Evolutionary conservation across 1,140 invertebrate species (phyloP), one percentile per base, ranked within the genome.

Genomic region (Periplaneta americana): DNA sequence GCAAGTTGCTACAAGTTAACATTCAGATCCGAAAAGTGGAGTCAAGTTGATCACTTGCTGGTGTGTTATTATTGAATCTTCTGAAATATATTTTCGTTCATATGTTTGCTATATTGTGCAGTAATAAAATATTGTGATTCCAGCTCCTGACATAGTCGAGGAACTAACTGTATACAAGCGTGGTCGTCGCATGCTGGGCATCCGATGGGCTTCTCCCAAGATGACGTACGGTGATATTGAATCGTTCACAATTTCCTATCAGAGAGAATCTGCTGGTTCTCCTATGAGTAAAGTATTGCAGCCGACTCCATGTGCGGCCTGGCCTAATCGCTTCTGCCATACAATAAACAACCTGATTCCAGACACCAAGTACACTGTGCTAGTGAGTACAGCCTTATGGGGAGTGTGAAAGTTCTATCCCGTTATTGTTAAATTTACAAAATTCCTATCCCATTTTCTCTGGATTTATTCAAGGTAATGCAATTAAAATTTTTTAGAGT

Each of bases 101-200:
- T n/a, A n/a, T n/a, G n/a, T n/a, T n/a, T n/a, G n/a, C n/a, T n/a
- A n/a, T n/a, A n/a, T n/a, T n/a, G n/a, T n/a, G n/a, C n/a, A n/a
- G n/a, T n/a, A n/a, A n/a, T n/a, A n/a, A n/a, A n/a, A n/a, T n/a
- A n/a, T n/a, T n/a, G n/a, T n/a, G n/a, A n/a, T n/a, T n/a, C 33
- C 74, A 83, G 82, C 74, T 28, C 76, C 82, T 22, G 82, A 74
- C n/a, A 33, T 22, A 36, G 82, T 83, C 11, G 74, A 81, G 74
- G 13, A 82, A 11, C 35, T 83, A 34, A 15, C 31, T 5, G 82
- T 82, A 57, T 83, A 83, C 66, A 83, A 83, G 80, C 78, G 48
- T 37, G 34, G 80, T 35, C 31, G 82, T 11, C 48, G 79, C 4
- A 48, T 83, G 82, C 39, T 83, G 80, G 82, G 82, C 2, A 1